phyloP scores from a whole-genome alignment of 2,888 invertebrate genomes.

The Mythimna ferrago region DNA sequence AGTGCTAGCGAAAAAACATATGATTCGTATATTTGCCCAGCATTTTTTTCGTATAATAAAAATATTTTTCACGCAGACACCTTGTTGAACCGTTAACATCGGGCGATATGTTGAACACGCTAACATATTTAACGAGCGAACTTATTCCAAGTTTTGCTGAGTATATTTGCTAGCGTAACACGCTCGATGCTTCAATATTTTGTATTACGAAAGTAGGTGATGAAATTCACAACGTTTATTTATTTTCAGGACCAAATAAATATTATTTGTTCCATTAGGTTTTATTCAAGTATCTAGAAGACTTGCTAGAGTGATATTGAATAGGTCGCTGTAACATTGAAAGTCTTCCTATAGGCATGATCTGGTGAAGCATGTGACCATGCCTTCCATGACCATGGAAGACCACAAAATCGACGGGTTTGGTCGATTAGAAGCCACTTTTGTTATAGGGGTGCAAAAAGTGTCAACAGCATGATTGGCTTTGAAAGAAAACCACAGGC shows the following conservation, averaged over 20 bases:
- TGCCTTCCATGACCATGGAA: too few relatives aligned
- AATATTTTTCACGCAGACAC: slow-evolving; percentile 66
- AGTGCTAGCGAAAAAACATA: not conserved
- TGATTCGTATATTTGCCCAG: slow-evolving; percentile 13
- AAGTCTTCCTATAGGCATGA: too few relatives aligned
- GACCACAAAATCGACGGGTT: too few relatives aligned
- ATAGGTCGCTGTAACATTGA: too few relatives aligned
- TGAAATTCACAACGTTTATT: slow-evolving; percentile 1
- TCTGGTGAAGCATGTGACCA: too few relatives aligned
- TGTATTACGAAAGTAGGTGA: slow-evolving; percentile 23
- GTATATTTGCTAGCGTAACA: slow-evolving; percentile 25
- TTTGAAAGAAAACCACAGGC: too few relatives aligned
- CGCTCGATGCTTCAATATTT: slow-evolving; percentile 24
- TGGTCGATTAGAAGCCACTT: too few relatives aligned
- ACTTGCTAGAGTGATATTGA: not conserved
- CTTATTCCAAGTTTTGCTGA: slow-evolving; percentile 26
- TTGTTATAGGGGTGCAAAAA: too few relatives aligned
- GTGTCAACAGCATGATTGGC: too few relatives aligned
- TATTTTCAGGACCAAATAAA: slow-evolving; percentile 1
- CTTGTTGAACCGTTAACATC: slow-evolving; percentile 64
- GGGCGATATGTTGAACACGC: slow-evolving; percentile 67
- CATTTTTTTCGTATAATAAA: slow-evolving; percentile 12
- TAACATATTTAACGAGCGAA: slow-evolving; percentile 54
- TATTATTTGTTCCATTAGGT: too few relatives aligned
- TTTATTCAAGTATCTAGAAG: not conserved